A percentile compares a stretch with the other conserved stretches of the same genome.
phyloP scores from a whole-genome alignment of 2,797 vertebrate species.

The Lithobates sylvaticus region DNA sequence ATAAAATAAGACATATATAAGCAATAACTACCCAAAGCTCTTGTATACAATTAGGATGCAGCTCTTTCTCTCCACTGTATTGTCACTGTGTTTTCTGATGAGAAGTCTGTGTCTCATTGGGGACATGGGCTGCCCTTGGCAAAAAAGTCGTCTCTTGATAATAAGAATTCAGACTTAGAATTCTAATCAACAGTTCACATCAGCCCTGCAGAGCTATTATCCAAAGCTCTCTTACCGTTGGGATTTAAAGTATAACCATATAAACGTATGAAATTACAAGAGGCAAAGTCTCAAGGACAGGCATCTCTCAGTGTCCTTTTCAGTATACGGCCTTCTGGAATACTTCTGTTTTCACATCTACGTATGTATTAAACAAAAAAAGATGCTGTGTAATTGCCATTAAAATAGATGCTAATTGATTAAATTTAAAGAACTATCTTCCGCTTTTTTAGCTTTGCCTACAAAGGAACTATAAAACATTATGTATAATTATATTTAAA shows the following conservation, averaged over 20 bases:
- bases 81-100: background rate
- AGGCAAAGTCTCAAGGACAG: background rate
- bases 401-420: too few species aligned
- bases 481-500: too few species aligned
- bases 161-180: conserved; percentile 6
- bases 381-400: background rate
- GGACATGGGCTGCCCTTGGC: conserved; percentile 64
- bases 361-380: background rate
- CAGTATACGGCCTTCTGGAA: background rate
- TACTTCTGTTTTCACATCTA: background rate
- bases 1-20: background rate
- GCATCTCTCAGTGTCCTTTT: conserved; percentile 7
- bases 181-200: conserved; percentile 7
- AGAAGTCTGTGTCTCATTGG: conserved; percentile 63
- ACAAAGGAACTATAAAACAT: too few species aligned
- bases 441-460: too few species aligned
- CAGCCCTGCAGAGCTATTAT: conserved; percentile 30
- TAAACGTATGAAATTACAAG: conserved; percentile 10
- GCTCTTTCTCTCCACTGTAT: background rate
- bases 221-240: conserved; percentile 15
- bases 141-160: conserved; percentile 54
- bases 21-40: background rate
- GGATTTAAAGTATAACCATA: conserved; percentile 12
- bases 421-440: too few species aligned
- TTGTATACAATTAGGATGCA: background rate